Conservation (phyloP, 2,113 vertebrate species). For the Symphodus melops region DNA sequence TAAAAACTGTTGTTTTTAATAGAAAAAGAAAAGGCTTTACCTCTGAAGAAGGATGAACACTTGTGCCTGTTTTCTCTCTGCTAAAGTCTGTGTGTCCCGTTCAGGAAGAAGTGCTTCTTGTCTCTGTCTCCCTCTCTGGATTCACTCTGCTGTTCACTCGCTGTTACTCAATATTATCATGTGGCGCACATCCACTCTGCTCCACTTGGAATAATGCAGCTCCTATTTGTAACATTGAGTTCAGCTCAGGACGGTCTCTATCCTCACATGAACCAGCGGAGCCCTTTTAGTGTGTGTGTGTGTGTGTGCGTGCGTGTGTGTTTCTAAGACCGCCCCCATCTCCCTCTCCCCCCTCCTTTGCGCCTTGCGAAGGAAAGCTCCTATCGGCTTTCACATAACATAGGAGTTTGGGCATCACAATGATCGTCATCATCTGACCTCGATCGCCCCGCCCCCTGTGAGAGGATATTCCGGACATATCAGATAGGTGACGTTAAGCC, state of each 20-base stretch:
- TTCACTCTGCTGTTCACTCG: slow-evolving; percentile 23
- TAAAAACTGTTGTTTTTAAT: neutral
- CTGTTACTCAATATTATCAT: slow-evolving; percentile 64
- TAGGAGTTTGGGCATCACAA: slow-evolving; percentile 33
- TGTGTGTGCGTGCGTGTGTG: too few species aligned
- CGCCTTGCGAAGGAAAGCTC: slow-evolving; percentile 49
- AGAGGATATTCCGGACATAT: slow-evolving; percentile 55
- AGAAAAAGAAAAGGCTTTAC: slow-evolving; percentile 3
- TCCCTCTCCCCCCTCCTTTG: neutral
- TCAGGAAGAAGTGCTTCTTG: slow-evolving; percentile 1
- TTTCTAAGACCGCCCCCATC: slow-evolving; percentile 41
- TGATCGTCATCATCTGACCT: slow-evolving; percentile 54
- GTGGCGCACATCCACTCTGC: slow-evolving; percentile 64
- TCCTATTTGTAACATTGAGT: slow-evolving; percentile 83
- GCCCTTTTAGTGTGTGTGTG: slow-evolving; percentile 30
- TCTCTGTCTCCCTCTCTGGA: slow-evolving; percentile 3
- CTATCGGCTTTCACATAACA: slow-evolving; percentile 50
- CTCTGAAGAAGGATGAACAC: slow-evolving; percentile 9
- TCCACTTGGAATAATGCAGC: slow-evolving; percentile 75
- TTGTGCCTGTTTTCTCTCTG: neutral
- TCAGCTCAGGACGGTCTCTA: slow-evolving; percentile 80
- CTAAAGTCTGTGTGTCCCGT: neutral
- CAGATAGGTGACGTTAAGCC: slow-evolving; percentile 71
- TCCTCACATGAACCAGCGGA: slow-evolving; percentile 79
- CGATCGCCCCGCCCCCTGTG: slow-evolving; percentile 32